Evolutionary conservation across 2,888 invertebrate genomes (phyloP).

Genomic region (Tachina lurida): DNA sequence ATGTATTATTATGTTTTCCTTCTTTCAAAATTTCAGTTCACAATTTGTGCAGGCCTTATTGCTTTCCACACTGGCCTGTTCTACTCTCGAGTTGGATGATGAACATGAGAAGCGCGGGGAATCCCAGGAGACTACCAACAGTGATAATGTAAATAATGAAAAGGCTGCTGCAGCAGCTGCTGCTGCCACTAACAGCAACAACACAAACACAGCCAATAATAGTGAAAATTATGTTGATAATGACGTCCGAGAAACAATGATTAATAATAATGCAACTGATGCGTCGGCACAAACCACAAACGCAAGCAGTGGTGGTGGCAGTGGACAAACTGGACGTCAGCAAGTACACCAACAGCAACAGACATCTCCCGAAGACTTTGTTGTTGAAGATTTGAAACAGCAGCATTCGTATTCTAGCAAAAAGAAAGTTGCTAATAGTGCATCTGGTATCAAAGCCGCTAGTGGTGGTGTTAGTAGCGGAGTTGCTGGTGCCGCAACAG

Average conservation of each 20-base stretch:
- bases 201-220: conserved; percentile 69
- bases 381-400: conserved; percentile 78
- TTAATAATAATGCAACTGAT: conserved; percentile 80
- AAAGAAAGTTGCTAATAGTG: conserved; percentile 73
- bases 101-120: conserved; percentile 76
- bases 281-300: conserved; percentile 75
- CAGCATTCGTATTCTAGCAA: conserved; percentile 73
- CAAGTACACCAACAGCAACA: conserved; percentile 82
- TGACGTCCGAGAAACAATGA: conserved; percentile 77
- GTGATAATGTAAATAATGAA: conserved; percentile 83
- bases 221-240: conserved; percentile 71
- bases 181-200: conserved; percentile 68
- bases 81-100: conserved; percentile 75
- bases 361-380: conserved; percentile 82
- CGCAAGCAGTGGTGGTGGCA: conserved; percentile 73
- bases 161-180: conserved; percentile 72
- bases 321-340: conserved; percentile 74
- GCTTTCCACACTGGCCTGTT: conserved; percentile 85
- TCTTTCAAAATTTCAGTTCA: conserved; percentile 76
- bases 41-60: conserved; percentile 89
- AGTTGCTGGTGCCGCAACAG: conserved; percentile 76
- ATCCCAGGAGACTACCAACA: conserved; percentile 77
- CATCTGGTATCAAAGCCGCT: conserved; percentile 74
- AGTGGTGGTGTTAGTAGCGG: conserved; percentile 73
- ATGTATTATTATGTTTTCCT: not conserved